These are phyloP conservation scores for Lethocerus indicus DNA, from an alignment of 1,140 invertebrate genomes.

Conservation along the genomic window DNA sequence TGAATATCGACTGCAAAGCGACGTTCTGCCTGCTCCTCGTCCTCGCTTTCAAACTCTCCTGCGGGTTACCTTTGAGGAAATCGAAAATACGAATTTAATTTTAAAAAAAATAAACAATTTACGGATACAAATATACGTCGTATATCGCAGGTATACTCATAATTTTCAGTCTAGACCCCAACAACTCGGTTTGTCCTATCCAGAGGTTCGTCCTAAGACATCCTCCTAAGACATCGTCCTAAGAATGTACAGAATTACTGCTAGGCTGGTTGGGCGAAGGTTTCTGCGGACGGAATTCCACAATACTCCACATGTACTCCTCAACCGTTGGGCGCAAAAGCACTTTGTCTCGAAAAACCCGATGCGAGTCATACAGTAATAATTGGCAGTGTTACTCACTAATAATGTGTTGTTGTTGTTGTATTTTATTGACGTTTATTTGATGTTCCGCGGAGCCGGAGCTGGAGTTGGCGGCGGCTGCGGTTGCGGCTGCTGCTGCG, in stretches of 20 bases:
- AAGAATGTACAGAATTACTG: neutral
- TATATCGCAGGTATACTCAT: neutral
- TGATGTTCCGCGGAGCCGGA: too few species aligned
- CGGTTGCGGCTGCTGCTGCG: too few species aligned
- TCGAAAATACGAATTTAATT: neutral
- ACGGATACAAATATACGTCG: neutral
- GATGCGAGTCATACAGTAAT: too few species aligned
- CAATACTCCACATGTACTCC: too few species aligned
- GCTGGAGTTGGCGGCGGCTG: too few species aligned
- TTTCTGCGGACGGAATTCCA: too few species aligned
- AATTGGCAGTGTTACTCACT: too few species aligned
- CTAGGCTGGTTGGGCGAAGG: too few species aligned
- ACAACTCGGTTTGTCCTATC: neutral
- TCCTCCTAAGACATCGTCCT: neutral
- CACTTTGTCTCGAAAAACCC: too few species aligned
- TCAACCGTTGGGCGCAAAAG: too few species aligned
- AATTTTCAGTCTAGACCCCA: neutral
- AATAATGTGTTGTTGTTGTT: too few species aligned
- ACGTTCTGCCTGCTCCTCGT: conserved; percentile 43
- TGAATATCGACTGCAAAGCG: conserved; percentile 57
- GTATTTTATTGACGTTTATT: too few species aligned
- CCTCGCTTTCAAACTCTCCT: conserved; percentile 16
- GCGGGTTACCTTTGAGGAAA: neutral
- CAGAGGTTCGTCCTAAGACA: neutral
- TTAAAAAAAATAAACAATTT: neutral